A percentile compares a stretch with the other conserved stretches of the same genome.
Evolutionary conservation across 2,797 vertebrate species (phyloP).

Genomic region (Phoebastria nigripes): DNA sequence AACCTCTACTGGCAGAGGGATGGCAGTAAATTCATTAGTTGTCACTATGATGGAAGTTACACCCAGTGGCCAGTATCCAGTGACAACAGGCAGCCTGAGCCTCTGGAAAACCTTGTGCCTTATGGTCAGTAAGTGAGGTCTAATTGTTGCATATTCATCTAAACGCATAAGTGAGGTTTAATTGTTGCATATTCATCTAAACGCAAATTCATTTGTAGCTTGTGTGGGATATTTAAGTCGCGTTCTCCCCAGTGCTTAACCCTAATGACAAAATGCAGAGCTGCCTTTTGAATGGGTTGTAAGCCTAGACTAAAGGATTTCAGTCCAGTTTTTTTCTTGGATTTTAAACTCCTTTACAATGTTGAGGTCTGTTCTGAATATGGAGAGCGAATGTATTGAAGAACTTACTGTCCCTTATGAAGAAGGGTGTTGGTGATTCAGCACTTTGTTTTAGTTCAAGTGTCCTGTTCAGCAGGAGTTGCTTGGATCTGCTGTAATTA

Average conservation of each 20-base stretch:
- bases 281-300: not conserved
- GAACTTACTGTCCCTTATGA: not conserved
- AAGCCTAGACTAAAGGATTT: not conserved
- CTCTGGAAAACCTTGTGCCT: slow-evolving; percentile 85
- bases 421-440: slow-evolving; percentile 9
- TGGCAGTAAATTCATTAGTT: slow-evolving; percentile 86
- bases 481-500: slow-evolving; percentile 42
- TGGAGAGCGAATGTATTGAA: not conserved
- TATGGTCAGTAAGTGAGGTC: slow-evolving; percentile 84
- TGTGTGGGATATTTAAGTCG: not conserved
- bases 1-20: slow-evolving; percentile 92
- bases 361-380: not conserved
- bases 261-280: not conserved
- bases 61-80: slow-evolving; percentile 84
- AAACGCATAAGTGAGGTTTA: not conserved
- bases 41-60: slow-evolving; percentile 94
- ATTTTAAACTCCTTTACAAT: not conserved
- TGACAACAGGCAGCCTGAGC: slow-evolving; percentile 74
- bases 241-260: not conserved
- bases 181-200: not conserved
- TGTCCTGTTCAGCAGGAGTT: slow-evolving; percentile 36
- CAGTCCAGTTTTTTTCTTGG: not conserved
- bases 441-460: not conserved
- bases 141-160: not conserved
- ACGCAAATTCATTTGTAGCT: not conserved